Conservation (phyloP, 2,113 vertebrate species). For the Limanda limanda region DNA sequence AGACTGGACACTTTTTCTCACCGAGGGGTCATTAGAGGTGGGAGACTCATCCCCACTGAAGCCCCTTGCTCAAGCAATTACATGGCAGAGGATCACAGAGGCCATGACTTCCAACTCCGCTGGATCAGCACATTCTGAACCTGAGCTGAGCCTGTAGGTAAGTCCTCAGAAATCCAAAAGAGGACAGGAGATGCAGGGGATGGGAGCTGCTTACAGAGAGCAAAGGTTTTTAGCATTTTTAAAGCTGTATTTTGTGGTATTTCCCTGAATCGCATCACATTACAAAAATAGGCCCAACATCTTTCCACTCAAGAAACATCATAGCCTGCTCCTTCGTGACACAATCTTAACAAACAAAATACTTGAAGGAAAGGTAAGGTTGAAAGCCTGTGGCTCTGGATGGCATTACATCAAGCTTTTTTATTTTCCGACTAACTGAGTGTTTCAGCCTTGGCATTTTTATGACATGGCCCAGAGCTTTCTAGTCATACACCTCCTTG, state of each 20-base stretch:
- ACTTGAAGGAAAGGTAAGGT: neutral
- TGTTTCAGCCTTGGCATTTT: slow-evolving; percentile 53
- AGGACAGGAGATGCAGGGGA: neutral
- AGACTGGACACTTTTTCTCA: neutral
- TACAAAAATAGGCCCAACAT: neutral
- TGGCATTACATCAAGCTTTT: slow-evolving; percentile 30
- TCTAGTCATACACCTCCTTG: slow-evolving; percentile 6
- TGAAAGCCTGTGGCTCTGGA: slow-evolving; percentile 35
- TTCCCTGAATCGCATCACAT: neutral
- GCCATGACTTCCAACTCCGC: neutral
- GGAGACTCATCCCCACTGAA: neutral
- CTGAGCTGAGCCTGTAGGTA: slow-evolving; percentile 1
- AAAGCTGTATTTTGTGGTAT: too few species aligned
- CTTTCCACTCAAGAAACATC: too few species aligned
- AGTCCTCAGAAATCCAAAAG: too few species aligned
- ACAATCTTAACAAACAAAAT: neutral
- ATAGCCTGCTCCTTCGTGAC: neutral
- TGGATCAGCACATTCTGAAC: neutral
- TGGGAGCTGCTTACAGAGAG: too few species aligned
- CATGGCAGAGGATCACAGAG: neutral
- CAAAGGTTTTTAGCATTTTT: neutral
- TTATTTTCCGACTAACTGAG: slow-evolving; percentile 22
- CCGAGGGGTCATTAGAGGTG: neutral
- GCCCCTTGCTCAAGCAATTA: neutral
- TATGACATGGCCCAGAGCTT: slow-evolving; percentile 48